Evolutionary conservation across 2,888 invertebrate species (phyloP), one percentile per base, ranked within the genome.

Genomic region (Drosophila testacea): DNA sequence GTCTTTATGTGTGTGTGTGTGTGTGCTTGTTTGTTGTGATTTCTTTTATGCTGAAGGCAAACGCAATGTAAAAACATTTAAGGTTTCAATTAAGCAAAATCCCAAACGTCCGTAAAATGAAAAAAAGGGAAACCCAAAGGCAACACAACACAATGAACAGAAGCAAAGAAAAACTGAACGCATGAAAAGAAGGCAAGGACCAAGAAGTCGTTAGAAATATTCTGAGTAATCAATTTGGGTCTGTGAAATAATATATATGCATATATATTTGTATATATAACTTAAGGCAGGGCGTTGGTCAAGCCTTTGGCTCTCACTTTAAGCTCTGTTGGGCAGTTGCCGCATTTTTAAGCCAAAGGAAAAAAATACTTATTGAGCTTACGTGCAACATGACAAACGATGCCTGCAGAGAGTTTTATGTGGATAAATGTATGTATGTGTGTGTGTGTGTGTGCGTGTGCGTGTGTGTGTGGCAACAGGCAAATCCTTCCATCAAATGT

Each of bases 71-170:
- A 86, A 86, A 88, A 85, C 88, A 86, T 88, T 85, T 78, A 88
- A 85, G 85, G 88, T 76, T 85, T 85, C 88, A 85, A 85, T 85
- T 85, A 86, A 83, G 77, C 77, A 71, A 81, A 85, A 77, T 78
- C 81, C 82, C 71, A 75, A 76, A 61, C 34, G 69, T 56, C 56
- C 62, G 48, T 56, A 50, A 68, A 63, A 44, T 38, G 62, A 67
- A 66, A 70, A 60, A 54, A 60, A 72, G 38, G 27, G 22, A 61
- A 56, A 39, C 65, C 64, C 22, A 69, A 75, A 48, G 55, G 55
- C 41, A 51, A 46, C 52, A 46, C 52, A 62, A 56, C 50, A 71
- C 68, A 74, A 67, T 66, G 51, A 46, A 64, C 36, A 32, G 55
- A 13, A 57, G 34, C 32, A 41, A 64, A 41, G 38, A 46, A 51